These are phyloP conservation scores for Acrocera orbiculus DNA, from an alignment of 2,888 invertebrate species.

Conservation along the genomic window DNA sequence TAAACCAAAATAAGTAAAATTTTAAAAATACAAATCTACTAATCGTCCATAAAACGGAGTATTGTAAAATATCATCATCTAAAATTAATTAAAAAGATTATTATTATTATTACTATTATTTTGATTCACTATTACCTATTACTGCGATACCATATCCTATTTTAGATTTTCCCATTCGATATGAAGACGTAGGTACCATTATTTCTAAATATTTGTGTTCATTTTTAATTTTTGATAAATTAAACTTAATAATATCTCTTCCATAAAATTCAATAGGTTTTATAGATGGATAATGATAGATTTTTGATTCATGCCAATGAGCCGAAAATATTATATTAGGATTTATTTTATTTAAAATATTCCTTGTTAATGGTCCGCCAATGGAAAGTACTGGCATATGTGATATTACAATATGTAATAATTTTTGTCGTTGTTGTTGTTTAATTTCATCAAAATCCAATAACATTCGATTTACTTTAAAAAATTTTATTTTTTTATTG, in stretches of 20 bases:
- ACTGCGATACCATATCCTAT: slow-evolving; percentile 78
- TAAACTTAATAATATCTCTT: slow-evolving; percentile 20
- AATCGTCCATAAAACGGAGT: slow-evolving; percentile 27
- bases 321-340: slow-evolving; percentile 55
- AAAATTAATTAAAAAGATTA: background rate
- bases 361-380: slow-evolving; percentile 30
- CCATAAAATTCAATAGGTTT: slow-evolving; percentile 26
- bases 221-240: slow-evolving; percentile 21
- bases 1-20: slow-evolving; percentile 22
- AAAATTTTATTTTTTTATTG: slow-evolving; percentile 43
- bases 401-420: slow-evolving; percentile 43
- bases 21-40: slow-evolving; percentile 24
- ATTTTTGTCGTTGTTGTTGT: slow-evolving; percentile 29
- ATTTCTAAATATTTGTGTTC: slow-evolving; percentile 48
- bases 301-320: slow-evolving; percentile 39
- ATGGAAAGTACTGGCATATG: slow-evolving; percentile 45
- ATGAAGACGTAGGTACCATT: slow-evolving; percentile 85
- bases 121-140: slow-evolving; percentile 42
- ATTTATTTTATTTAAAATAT: slow-evolving; percentile 41
- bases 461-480: slow-evolving; percentile 55
- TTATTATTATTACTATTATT: background rate
- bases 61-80: slow-evolving; percentile 18
- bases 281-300: slow-evolving; percentile 26
- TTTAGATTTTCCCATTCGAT: slow-evolving; percentile 78
- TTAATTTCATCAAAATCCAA: slow-evolving; percentile 36